These are phyloP conservation scores for Macrotis lagotis DNA, from an alignment of 2,113 vertebrate species.

Conservation along the genomic window DNA sequence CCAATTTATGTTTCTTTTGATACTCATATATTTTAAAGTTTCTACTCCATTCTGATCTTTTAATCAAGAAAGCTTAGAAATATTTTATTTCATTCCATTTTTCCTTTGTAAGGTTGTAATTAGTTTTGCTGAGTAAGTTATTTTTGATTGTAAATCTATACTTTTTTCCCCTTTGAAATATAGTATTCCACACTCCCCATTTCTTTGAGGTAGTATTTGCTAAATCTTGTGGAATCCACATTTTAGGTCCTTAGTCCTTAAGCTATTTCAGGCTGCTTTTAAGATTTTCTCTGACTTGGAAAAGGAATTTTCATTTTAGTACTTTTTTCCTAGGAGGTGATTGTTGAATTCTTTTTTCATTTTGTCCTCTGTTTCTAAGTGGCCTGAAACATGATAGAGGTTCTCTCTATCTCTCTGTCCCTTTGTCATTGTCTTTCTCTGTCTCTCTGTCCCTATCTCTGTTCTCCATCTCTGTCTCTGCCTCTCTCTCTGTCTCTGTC, in stretches of 20 bases:
- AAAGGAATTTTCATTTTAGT: background rate
- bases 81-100: background rate
- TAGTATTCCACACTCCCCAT: background rate
- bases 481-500: too few species aligned
- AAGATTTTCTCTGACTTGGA: background rate
- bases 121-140: background rate
- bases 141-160: background rate
- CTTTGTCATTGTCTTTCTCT: too few species aligned
- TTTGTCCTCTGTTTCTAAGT: background rate
- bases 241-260: too few species aligned
- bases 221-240: background rate
- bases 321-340: background rate
- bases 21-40: background rate
- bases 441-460: too few species aligned
- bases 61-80: background rate
- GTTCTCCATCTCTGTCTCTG: too few species aligned
- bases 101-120: background rate
- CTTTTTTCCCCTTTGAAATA: background rate
- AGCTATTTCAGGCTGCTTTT: background rate
- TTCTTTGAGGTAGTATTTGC: too few species aligned
- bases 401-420: background rate
- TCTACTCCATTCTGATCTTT: background rate
- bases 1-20: background rate
- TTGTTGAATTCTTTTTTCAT: background rate
- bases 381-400: too few species aligned